Evolutionary conservation across 2,888 invertebrate genomes (phyloP).

Genomic region (Anticlea derivata): DNA sequence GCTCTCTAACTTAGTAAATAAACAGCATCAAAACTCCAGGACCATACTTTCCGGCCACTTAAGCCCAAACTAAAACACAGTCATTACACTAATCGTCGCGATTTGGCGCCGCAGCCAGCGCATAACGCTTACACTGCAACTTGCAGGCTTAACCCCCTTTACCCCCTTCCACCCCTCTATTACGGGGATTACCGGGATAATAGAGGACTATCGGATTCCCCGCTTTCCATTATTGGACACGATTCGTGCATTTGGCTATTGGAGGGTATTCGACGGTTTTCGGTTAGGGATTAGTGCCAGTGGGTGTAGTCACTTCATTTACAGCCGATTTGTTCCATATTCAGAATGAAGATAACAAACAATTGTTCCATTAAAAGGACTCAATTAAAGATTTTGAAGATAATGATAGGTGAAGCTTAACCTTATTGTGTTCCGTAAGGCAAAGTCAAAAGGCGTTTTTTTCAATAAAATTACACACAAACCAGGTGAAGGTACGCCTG

Average conservation of each 20-base stretch:
- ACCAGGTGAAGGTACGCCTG: no score
- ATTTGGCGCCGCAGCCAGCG: constrained; percentile 16
- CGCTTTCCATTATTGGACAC: constrained; percentile 30
- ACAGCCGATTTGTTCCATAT: background rate
- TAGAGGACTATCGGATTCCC: constrained; percentile 31
- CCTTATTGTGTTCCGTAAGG: no score
- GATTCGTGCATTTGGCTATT: constrained; percentile 33
- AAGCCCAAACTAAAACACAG: constrained; percentile 1
- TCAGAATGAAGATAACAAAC: no score
- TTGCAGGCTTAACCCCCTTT: constrained; percentile 18
- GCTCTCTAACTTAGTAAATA: no score
- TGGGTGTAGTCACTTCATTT: background rate
- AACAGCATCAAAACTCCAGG: background rate
- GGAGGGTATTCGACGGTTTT: constrained; percentile 7
- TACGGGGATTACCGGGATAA: constrained; percentile 30
- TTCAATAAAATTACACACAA: no score
- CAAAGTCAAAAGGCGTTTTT: no score
- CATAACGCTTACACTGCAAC: constrained; percentile 24
- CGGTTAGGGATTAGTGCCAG: background rate
- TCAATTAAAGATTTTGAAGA: no score
- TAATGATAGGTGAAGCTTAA: no score
- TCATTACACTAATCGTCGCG: constrained; percentile 16
- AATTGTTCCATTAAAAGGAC: no score
- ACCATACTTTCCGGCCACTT: constrained; percentile 5
- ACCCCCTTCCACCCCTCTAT: constrained; percentile 19